These are phyloP conservation scores for Sphaeridia pumilis DNA, from an alignment of 2,888 invertebrate genomes.

Conservation along the genomic window DNA sequence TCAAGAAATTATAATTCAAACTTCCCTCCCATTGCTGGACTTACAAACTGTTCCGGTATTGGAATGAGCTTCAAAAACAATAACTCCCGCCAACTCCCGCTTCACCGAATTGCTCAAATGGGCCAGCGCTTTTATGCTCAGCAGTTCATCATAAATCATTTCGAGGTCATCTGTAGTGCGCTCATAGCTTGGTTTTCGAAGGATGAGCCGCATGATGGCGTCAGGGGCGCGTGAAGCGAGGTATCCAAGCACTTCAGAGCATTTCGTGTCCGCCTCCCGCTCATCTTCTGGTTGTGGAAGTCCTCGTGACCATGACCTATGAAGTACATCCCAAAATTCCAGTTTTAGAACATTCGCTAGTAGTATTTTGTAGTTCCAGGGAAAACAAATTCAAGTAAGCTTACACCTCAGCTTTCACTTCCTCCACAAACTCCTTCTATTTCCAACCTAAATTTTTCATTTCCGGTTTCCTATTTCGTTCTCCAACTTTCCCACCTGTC, in stretches of 20 bases:
- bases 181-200: conserved; percentile 66
- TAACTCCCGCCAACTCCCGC: conserved; percentile 62
- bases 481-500: too few species aligned
- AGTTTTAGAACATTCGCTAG: too few species aligned
- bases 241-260: conserved; percentile 53
- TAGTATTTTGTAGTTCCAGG: too few species aligned
- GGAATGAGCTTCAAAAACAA: conserved; percentile 67
- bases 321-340: neutral
- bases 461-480: too few species aligned
- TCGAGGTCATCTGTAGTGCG: conserved; percentile 66
- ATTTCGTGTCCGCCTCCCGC: conserved; percentile 54
- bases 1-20: neutral
- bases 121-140: conserved; percentile 66
- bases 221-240: conserved; percentile 62
- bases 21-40: conserved; percentile 38
- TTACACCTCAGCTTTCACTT: too few species aligned
- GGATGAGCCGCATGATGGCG: conserved; percentile 64
- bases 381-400: too few species aligned
- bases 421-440: too few species aligned
- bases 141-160: conserved; percentile 67
- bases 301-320: conserved; percentile 34
- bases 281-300: conserved; percentile 34
- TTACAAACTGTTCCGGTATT: conserved; percentile 63
- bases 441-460: too few species aligned
- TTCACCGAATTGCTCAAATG: conserved; percentile 71